Evolutionary conservation across 2,888 invertebrate species (phyloP).

Genomic region (Acanthosoma haemorrhoidale): DNA sequence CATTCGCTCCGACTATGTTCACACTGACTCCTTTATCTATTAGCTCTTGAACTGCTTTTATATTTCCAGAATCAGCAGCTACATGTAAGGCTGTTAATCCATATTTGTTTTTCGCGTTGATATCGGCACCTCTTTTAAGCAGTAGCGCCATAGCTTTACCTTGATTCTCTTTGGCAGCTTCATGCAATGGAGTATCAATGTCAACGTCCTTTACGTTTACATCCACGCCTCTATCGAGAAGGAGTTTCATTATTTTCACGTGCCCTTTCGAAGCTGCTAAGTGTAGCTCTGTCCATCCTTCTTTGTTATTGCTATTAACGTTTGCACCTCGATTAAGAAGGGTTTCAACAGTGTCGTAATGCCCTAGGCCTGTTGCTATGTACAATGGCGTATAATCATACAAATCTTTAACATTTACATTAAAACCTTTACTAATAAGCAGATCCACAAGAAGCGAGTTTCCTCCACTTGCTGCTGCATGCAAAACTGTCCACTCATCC

Average conservation of each 20-base stretch:
- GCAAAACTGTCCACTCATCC: neutral
- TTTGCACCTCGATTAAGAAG: neutral
- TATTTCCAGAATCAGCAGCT: slow-evolving; percentile 37
- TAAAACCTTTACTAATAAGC: neutral
- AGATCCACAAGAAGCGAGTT: neutral
- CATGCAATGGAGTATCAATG: slow-evolving; percentile 16
- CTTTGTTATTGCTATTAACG: slow-evolving; percentile 3
- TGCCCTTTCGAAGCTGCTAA: slow-evolving; percentile 21
- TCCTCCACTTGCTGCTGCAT: neutral
- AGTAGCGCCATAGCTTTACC: slow-evolving; percentile 11
- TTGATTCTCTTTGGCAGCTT: slow-evolving; percentile 4
- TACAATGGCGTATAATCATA: slow-evolving; percentile 12
- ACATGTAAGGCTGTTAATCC: slow-evolving; percentile 16
- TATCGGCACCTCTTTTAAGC: slow-evolving; percentile 6
- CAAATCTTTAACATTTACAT: slow-evolving; percentile 11
- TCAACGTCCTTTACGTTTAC: neutral
- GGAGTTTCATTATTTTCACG: slow-evolving; percentile 12
- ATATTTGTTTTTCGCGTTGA: neutral
- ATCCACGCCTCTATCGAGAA: slow-evolving; percentile 9
- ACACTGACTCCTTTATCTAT: slow-evolving; percentile 33
- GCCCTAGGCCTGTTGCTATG: slow-evolving; percentile 5
- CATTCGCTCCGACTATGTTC: neutral
- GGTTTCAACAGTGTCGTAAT: slow-evolving; percentile 4
- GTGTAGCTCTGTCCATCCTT: slow-evolving; percentile 15
- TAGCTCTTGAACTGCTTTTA: slow-evolving; percentile 35